These are phyloP conservation scores for Drosophila affinis DNA, from an alignment of 2,888 invertebrate genomes.

Conservation along the genomic window DNA sequence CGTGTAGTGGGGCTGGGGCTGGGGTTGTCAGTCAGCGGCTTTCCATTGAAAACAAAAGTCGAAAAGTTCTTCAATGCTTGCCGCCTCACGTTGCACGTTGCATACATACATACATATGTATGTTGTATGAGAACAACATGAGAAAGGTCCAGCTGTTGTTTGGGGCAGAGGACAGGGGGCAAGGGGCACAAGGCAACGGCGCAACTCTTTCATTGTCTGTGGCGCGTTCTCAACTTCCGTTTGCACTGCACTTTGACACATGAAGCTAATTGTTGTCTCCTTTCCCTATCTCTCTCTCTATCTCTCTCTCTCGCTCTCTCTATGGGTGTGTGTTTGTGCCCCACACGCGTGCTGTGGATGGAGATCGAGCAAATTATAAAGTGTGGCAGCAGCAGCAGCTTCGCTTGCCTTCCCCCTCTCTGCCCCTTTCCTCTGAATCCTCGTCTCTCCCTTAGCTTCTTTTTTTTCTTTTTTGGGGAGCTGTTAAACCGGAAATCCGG, in stretches of 20 bases:
- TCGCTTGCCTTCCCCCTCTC: constrained; percentile 3
- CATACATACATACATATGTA: not conserved
- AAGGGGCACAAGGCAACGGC: constrained; percentile 1
- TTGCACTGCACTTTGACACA: constrained; percentile 70
- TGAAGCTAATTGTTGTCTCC: constrained; percentile 68
- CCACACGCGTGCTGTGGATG: constrained; percentile 55
- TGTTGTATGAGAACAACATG: no score
- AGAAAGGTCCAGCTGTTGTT: constrained; percentile 11
- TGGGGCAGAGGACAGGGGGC: not conserved
- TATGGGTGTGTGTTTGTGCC: constrained; percentile 27
- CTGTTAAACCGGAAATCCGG: constrained; percentile 74
- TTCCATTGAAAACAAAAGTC: constrained; percentile 49
- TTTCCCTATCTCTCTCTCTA: not conserved
- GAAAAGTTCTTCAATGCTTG: constrained; percentile 70
- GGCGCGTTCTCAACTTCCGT: constrained; percentile 60
- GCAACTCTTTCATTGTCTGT: constrained; percentile 47
- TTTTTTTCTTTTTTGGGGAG: constrained; percentile 31
- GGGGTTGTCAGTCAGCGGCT: constrained; percentile 19
- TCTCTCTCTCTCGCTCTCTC: no score
- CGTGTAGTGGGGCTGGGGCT: no score
- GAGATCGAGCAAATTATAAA: constrained; percentile 65
- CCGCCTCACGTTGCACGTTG: constrained; percentile 69
- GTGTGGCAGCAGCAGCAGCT: constrained; percentile 56
- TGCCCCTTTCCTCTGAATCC: not conserved
- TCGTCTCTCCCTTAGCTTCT: not conserved